Evolutionary conservation across 2,113 vertebrate genomes (phyloP).

Genomic region (Gopherus evgoodei): DNA sequence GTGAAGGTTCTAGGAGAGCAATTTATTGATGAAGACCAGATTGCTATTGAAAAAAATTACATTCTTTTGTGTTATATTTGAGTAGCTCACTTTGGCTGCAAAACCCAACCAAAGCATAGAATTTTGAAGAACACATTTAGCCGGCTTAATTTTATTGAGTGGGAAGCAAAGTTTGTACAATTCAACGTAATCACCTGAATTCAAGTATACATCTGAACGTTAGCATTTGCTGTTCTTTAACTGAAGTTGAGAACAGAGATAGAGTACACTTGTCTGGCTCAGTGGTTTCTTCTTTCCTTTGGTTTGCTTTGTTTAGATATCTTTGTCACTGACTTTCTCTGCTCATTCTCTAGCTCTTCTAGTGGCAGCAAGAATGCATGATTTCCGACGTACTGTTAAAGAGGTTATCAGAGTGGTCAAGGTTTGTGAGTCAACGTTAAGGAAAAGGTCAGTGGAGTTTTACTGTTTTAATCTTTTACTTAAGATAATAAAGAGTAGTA

Average conservation of each 20-base stretch:
- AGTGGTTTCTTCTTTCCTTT: constrained; percentile 28
- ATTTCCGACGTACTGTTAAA: constrained; percentile 93
- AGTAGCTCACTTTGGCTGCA: not conserved
- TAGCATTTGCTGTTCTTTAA: not conserved
- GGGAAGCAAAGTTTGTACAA: constrained; percentile 9
- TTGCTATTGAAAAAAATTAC: not conserved
- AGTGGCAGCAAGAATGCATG: constrained; percentile 94
- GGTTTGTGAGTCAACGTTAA: constrained; percentile 93
- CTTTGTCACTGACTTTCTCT: constrained; percentile 35
- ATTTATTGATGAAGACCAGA: not conserved
- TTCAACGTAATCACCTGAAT: not conserved
- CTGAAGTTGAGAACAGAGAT: not conserved
- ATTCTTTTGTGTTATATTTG: not conserved
- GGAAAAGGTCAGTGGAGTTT: constrained; percentile 87
- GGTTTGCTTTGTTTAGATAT: not conserved
- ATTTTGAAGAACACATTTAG: not conserved
- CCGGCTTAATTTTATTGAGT: not conserved
- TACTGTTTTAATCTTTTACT: constrained; percentile 21
- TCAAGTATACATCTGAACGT: not conserved
- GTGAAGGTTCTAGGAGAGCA: not conserved
- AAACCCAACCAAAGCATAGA: not conserved
- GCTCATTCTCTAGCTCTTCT: constrained; percentile 86
- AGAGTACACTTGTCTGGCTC: not conserved
- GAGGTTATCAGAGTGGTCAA: constrained; percentile 95
- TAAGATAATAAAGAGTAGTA: not conserved